Percentiles rank a stretch among this genome's conserved stretches.
phyloP scores from a whole-genome alignment of 2,113 vertebrate genomes.

The Cavia porcellus region DNA sequence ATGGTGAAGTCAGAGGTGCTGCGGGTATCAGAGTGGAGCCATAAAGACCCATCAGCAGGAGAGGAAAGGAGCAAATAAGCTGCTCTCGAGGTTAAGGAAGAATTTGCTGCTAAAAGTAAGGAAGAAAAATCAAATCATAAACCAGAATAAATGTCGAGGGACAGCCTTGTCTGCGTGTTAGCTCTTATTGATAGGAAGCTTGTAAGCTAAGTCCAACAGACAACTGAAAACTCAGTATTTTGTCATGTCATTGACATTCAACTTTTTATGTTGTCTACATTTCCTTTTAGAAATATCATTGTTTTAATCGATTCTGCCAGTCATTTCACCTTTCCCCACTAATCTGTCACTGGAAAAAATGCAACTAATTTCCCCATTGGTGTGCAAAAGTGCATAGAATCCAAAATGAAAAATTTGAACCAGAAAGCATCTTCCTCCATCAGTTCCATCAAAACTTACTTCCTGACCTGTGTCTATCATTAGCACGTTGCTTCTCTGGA shows the following conservation, averaged over 20 bases:
- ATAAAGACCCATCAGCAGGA: too few species aligned
- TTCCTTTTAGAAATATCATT: not conserved
- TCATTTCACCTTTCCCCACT: not conserved
- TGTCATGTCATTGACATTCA: not conserved
- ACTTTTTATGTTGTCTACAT: not conserved
- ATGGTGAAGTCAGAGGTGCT: not conserved
- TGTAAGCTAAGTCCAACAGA: not conserved
- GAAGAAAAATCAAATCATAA: not conserved
- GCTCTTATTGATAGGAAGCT: not conserved
- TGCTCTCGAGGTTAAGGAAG: not conserved
- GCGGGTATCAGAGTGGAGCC: rapidly evolving
- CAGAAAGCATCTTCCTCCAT: not conserved
- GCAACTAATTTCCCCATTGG: not conserved
- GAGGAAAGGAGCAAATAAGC: not conserved
- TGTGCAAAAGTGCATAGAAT: not conserved
- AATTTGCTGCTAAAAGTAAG: not conserved
- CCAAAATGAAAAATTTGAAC: not conserved
- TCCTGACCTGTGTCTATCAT: not conserved
- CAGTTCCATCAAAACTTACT: too few species aligned
- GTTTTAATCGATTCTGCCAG: not conserved
- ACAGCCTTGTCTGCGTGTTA: not conserved
- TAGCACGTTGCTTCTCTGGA: not conserved
- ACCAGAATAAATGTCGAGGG: not conserved
- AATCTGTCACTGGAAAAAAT: not conserved
- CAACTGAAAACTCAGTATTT: not conserved